phyloP scores from a whole-genome alignment of 2,113 vertebrate species.

The Etheostoma spectabile region DNA sequence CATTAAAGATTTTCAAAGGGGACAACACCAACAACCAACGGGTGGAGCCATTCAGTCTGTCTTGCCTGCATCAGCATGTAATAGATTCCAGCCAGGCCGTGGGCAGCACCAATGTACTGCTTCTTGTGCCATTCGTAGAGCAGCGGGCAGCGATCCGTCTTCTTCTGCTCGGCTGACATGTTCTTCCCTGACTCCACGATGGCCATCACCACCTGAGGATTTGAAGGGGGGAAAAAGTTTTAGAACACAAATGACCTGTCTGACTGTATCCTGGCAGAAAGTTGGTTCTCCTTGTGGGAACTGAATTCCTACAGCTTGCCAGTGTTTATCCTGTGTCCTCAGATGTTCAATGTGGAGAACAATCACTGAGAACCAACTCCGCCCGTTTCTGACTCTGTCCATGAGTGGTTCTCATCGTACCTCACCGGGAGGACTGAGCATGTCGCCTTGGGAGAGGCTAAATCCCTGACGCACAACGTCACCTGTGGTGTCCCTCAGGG shows the following conservation, averaged over 20 bases:
- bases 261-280: neutral
- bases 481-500: too few relatives aligned
- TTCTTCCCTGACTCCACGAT: conserved; percentile 94
- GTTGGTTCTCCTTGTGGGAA: neutral
- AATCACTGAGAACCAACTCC: neutral
- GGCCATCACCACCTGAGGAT: conserved; percentile 87
- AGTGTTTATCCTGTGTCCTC: neutral
- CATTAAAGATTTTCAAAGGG: too few relatives aligned
- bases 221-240: neutral
- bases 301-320: neutral
- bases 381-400: too few relatives aligned
- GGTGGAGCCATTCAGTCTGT: neutral
- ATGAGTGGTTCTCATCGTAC: too few relatives aligned
- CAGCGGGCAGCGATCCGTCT: conserved; percentile 93
- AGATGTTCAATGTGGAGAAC: neutral
- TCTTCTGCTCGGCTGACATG: conserved; percentile 91
- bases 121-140: conserved; percentile 98
- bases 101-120: conserved; percentile 95
- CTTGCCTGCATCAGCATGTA: conserved; percentile 94
- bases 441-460: too few relatives aligned
- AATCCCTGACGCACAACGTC: too few relatives aligned
- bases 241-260: too few relatives aligned
- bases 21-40: neutral
- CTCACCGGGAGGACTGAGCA: too few relatives aligned
- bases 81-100: conserved; percentile 95